Evolutionary conservation across 53 echinoderm and acorn worm species (phyloP), one percentile per base, ranked within the genome.

Genomic region (Actinopyga echinites): DNA sequence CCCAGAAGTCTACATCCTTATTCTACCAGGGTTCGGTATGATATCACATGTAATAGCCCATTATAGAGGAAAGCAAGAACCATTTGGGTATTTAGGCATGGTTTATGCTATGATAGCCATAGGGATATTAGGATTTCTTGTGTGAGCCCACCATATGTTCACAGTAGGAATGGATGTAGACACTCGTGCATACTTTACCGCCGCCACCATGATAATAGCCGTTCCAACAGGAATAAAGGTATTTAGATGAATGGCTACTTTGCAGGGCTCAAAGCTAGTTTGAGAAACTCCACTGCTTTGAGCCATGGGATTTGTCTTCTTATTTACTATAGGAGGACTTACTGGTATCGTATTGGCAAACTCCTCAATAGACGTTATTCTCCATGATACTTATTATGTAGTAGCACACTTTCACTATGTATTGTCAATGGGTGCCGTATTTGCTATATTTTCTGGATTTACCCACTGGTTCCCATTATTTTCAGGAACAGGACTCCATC

Each of bases 121-220:
- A 5, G 90, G 90, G 22, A 64, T 91, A 0, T 29, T 93, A 65
- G 93, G 90, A 40, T 93, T 93, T 23, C 61, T 93, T 10, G 93
- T 93, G 2, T 93, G 90, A 83, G 93, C 93, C 10, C 93, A 93
- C 65, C 93, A 93, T 24, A 93, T 93, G 90, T 93, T 91, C 69
- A 93, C 93, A 0, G 93, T 93, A 0, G 93, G 90, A 5, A 90
- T 93, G 88, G 90, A 90, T 40, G 90, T 91, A 7, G 90, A 93
- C 45, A 93, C 90, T 0, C 93, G 90, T 44, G 93, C 93, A 8
- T 93, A 93, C 61, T 93, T 93, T 37, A 93, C 90, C 0, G 90
- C 90, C 0, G 93, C 93, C 2, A 93, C 93, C 0, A 90, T 93
- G 93, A 90, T 89, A 17, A 92, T 92, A 32, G 92, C 92, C 0